Base-by-base conservation (phyloP, 2,113 vertebrate species). In the Pelecanus crispus region DNA sequence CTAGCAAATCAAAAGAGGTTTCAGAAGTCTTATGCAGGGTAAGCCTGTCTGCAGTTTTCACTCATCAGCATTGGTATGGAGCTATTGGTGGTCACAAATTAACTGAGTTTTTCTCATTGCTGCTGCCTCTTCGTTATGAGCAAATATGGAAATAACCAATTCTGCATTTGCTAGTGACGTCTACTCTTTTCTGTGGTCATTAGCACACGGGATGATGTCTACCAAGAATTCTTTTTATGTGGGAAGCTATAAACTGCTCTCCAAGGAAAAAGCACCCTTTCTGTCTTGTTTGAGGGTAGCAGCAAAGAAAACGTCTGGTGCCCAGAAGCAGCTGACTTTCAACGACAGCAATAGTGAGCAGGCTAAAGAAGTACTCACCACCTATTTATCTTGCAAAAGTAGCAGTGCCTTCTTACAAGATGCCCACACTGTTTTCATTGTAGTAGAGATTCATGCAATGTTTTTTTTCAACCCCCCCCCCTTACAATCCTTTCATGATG, bases 171-270 rank as follows among this genome's bases (percentile, higher is more conserved):
- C 63, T 74, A 80, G 38, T 28, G 20, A n/a, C 17, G 28, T 84
- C 83, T 94, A 31, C 42, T 32, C 32, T 70, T 59, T 73, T 89
- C 92, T 88, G 65, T 52, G 83, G 90, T 87, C 47, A 13, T 32
- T 75, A 89, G 32, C 55, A 25, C 78, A 55, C 8, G 3, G 84
- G 42, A 67, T 78, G 67, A 52, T 34, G 52, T 82, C 58, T 53
- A 19, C 61, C 47, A 81, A 92, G 85, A 97, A 88, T 82, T 74
- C 84, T n/a, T 87, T 79, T 89, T 21, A 66, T 68, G 92, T 87
- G 87, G 88, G 56, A 96, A 93, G 25, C 52, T 72, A 61, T 32
- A 8, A 95, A 44, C 47, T 56, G 9, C 47, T 95, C 70, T 90
- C 44, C 49, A 34, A 80, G 21, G 44, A 75, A 90, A 84, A 45